Percentiles rank a stretch among this genome's conserved stretches.
These are phyloP conservation scores for Pelagia noctiluca DNA, from an alignment of 30 jellyfish, hydroid and myxozoan genomes.

Conservation along the genomic window DNA sequence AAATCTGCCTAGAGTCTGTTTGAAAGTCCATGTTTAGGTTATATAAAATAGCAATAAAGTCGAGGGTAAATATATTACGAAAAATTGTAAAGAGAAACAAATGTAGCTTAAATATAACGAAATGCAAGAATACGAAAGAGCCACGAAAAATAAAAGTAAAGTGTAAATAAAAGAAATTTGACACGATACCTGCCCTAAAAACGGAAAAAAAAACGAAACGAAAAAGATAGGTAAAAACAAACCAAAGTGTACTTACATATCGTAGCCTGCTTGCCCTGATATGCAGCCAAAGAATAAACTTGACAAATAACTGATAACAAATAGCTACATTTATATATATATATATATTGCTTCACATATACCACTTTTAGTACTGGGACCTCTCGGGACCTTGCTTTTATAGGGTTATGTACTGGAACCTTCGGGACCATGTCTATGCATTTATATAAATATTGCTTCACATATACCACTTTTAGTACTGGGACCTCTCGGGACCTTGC, in stretches of 20 bases:
- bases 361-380: too few relatives aligned
- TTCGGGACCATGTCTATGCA: too few relatives aligned
- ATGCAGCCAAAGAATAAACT: not conserved
- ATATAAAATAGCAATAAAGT: too few relatives aligned
- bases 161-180: not conserved
- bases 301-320: not conserved
- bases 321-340: too few relatives aligned
- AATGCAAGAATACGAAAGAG: not conserved
- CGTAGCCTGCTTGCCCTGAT: slow-evolving; percentile 6
- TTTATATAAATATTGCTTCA: too few relatives aligned
- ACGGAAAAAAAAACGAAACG: not conserved
- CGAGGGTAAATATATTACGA: slow-evolving; percentile 1
- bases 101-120: not conserved
- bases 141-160: not conserved
- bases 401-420: too few relatives aligned
- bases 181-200: slow-evolving; percentile 6
- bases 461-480: too few relatives aligned
- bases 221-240: not conserved
- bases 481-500: too few relatives aligned
- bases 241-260: not conserved
- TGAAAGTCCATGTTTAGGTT: not conserved
- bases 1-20: slow-evolving; percentile 1
- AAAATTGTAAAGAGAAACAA: not conserved
- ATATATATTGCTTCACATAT: too few relatives aligned
- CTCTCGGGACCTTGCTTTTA: too few relatives aligned